Evolutionary conservation across 1,140 invertebrate species (phyloP), one percentile per base, ranked within the genome.

Genomic region (Drosophila suzukii): DNA sequence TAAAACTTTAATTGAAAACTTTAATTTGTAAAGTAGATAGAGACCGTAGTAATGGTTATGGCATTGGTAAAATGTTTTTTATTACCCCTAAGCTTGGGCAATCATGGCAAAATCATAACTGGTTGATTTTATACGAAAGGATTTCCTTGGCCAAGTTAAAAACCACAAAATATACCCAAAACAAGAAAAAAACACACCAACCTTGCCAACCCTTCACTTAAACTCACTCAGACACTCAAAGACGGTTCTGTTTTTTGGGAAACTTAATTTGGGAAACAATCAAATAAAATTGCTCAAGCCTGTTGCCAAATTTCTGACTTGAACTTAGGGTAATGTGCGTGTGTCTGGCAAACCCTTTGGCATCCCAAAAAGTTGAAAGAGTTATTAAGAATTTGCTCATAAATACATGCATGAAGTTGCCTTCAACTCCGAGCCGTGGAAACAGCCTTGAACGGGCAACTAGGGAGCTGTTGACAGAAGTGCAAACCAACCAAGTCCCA

Each of bases 221-320:
- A 44, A 44, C 43, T 17, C n/a, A 15, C 46, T 41, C 36, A 53
- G 47, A n/a, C n/a, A 20, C 43, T 17, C 43, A 17, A 20, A 38
- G 20, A 27, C 34, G 39, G 56, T 74, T 36, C 30, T 81, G 78
- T 81, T 62, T 62, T 76, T 76, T 56, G 61, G 75, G 65, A 63
- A 63, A 81, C 44, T 81, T 76, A 72, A 73, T 76, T 81, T 81
- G 65, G 51, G 73, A 55, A 81, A 81, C 78, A 81, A 76, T 81
- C 63, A 81, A 81, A 81, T 73, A 72, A 61, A 73, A 81, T 81
- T 76, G 57, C 49, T 73, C 38, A 58, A 80, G 50, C 50, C 57
- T 39, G 56, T 68, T 74, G 60, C 39, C 54, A 55, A 49, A 73
- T 56, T 62, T 74, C 61, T 56, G 47, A 79, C 65, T 70, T 55